Evolutionary conservation across 2,888 invertebrate genomes (phyloP), one percentile per base, ranked within the genome.

Genomic region (Nasonia oneida): DNA sequence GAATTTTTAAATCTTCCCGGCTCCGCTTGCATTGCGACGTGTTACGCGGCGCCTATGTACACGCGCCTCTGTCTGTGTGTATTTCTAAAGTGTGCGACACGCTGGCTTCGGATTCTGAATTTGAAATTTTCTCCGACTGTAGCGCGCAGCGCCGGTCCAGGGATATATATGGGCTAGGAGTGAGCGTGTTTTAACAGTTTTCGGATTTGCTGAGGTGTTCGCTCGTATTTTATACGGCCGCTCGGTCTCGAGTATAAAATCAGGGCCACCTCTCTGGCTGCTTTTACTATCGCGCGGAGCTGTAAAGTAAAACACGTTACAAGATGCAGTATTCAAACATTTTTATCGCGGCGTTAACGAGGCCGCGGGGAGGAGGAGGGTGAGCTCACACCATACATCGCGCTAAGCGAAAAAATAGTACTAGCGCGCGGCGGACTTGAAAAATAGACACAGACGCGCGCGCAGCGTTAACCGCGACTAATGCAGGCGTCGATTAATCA

Each of bases 1-100:
- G 53, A 80, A 75, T 79, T 84, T 79, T 80, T 75, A 84, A 84
- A 84, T 80, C 79, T 50, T 39, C 39, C 74, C 29, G 29, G 29
- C 79, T 5, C 18, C n/a, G 80, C 42, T 78, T 50, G 47, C 61
- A 33, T 39, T 29, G 15, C 2, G 14, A 29, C 10, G 23, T 61
- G 70, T 29, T 29, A 75, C 37, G 29, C 33, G 14, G 47, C 47
- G 57, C 23, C n/a, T n/a, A 29, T 29, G 57, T 61, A 61, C 57
- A 61, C 18, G 47, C 29, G 29, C 29, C 29, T 29, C 29, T 47
- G 12, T 47, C 2, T 47, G 12, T 47, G 2, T 47, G 10, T 12
- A 12, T 70, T 70, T 70, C 57, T 2, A 37, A 37, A 70, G 70
- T 37, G 57, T n/a, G 23, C 71, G 70, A 15, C 29, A 70, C 18